Evolutionary conservation across 2,797 vertebrate genomes (phyloP).

Genomic region (Propithecus deckenii): DNA sequence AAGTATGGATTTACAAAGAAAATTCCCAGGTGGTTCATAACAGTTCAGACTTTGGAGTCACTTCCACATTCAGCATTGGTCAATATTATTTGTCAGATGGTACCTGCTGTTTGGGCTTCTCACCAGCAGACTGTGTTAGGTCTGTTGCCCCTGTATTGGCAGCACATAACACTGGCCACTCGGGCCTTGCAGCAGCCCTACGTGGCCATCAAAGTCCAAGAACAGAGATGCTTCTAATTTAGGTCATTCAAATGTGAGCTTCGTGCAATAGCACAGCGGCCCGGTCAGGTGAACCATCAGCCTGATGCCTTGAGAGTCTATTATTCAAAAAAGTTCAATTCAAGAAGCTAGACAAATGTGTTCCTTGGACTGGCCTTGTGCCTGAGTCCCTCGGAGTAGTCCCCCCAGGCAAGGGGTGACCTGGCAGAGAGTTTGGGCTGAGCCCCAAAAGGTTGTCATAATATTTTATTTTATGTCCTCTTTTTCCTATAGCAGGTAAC

Average conservation of each 20-base stretch:
- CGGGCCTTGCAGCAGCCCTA: not conserved
- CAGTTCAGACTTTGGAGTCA: not conserved
- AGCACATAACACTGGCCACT: not conserved
- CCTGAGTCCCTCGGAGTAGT: not conserved
- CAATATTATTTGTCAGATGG: not conserved
- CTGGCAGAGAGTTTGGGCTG: not conserved
- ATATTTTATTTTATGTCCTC: not conserved
- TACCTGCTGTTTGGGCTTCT: not conserved
- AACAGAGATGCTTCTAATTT: not conserved
- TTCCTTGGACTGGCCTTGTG: not conserved
- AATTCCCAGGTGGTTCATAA: not conserved
- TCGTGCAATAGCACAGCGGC: not conserved
- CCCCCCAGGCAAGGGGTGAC: not conserved
- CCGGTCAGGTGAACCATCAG: not conserved
- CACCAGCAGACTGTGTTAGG: not conserved
- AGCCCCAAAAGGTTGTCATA: conserved; percentile 19
- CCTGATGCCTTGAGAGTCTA: not conserved
- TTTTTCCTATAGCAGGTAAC: not conserved
- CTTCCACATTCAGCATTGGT: not conserved
- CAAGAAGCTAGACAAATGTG: not conserved
- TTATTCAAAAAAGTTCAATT: not conserved
- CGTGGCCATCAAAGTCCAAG: not conserved
- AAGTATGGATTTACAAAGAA: not conserved
- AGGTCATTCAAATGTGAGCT: not conserved
- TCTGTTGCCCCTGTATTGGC: not conserved